These are phyloP conservation scores for Herminia tarsipennalis DNA, from an alignment of 2,888 invertebrate species.

Conservation along the genomic window DNA sequence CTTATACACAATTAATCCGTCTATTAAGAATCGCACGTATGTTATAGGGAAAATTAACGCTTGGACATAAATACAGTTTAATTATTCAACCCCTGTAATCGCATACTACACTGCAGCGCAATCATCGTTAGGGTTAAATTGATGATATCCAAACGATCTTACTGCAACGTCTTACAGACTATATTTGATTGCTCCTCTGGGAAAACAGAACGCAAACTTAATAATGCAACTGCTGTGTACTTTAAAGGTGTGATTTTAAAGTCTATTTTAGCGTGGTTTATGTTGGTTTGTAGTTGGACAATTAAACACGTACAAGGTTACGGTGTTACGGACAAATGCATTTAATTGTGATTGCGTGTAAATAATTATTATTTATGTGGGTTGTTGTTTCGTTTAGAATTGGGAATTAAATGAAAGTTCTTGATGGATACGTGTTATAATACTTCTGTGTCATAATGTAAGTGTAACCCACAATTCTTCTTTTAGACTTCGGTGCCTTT, in stretches of 20 bases:
- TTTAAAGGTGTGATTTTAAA: constrained; percentile 12
- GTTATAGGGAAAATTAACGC: constrained; percentile 19
- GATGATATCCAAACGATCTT: constrained; percentile 20
- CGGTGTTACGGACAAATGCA: constrained; percentile 30
- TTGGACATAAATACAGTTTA: constrained; percentile 32
- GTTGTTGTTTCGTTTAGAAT: not conserved
- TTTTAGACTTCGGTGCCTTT: too few species aligned
- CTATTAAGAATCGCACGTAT: too few species aligned
- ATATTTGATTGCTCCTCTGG: constrained; percentile 25
- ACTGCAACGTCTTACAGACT: constrained; percentile 19
- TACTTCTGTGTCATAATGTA: too few species aligned
- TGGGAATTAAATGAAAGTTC: too few species aligned
- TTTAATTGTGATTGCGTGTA: constrained; percentile 40
- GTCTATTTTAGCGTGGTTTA: constrained; percentile 4
- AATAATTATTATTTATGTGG: constrained; percentile 22
- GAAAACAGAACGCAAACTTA: constrained; percentile 6
- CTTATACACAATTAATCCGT: not conserved
- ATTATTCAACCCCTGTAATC: constrained; percentile 34
- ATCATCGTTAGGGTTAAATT: constrained; percentile 40
- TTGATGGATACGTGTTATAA: too few species aligned
- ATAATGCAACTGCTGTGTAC: not conserved
- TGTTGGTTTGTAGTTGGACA: not conserved
- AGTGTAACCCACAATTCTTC: too few species aligned
- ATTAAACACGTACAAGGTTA: constrained; percentile 1
- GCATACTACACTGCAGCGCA: constrained; percentile 32